A percentile compares a stretch with the other conserved stretches of the same genome.
Evolutionary conservation across 2,888 invertebrate genomes (phyloP).

Genomic region (Rhyacophila evoluta): DNA sequence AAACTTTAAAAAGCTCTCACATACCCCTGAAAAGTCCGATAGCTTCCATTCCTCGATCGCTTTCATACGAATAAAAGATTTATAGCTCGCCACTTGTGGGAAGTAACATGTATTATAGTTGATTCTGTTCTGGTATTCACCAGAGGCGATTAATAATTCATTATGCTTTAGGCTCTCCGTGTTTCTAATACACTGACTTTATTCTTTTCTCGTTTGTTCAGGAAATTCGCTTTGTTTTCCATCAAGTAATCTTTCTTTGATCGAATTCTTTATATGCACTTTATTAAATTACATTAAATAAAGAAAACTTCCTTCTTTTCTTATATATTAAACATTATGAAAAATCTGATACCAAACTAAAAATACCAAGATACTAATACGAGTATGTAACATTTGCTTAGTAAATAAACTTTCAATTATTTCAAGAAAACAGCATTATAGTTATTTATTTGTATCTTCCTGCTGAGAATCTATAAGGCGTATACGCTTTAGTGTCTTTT

Average conservation of each 20-base stretch:
- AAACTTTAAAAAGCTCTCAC: too few relatives aligned
- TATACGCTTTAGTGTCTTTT: too few relatives aligned
- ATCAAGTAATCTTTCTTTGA: not conserved
- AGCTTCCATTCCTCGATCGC: not conserved
- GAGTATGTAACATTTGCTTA: too few relatives aligned
- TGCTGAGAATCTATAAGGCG: too few relatives aligned
- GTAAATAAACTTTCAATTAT: too few relatives aligned
- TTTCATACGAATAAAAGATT: not conserved
- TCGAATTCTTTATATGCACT: not conserved
- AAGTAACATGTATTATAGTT: not conserved
- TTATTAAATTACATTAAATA: not conserved
- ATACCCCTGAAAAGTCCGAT: too few relatives aligned
- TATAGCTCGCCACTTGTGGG: conserved; percentile 6
- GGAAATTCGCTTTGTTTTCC: not conserved
- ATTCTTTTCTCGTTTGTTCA: not conserved
- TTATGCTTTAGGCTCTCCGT: not conserved
- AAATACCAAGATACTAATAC: too few relatives aligned
- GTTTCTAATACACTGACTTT: not conserved
- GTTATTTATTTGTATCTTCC: too few relatives aligned
- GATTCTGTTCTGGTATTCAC: not conserved
- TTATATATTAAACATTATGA: too few relatives aligned
- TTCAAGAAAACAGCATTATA: too few relatives aligned
- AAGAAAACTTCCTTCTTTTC: too few relatives aligned
- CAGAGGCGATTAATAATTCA: not conserved
- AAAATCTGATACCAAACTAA: too few relatives aligned